Percentiles rank a stretch among this genome's conserved stretches.
These are phyloP conservation scores for Anthoscopus minutus DNA, from an alignment of 2,113 vertebrate genomes.

Conservation along the genomic window DNA sequence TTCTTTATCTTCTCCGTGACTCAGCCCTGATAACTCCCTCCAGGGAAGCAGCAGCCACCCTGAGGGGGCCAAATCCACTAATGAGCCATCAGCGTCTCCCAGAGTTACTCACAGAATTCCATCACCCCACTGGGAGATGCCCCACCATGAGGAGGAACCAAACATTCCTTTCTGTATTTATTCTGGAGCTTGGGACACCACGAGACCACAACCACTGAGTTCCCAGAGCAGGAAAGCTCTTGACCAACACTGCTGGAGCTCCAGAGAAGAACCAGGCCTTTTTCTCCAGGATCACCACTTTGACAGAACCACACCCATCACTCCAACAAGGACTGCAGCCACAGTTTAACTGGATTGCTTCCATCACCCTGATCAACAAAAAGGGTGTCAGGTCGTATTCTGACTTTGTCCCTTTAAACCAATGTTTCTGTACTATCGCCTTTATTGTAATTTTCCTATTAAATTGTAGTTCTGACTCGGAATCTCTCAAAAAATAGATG, in stretches of 20 bases:
- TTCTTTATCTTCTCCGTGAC: background rate
- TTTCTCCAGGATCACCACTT: background rate
- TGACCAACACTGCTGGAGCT: background rate
- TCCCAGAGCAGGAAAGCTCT: background rate
- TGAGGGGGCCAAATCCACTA: no score
- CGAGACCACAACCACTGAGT: background rate
- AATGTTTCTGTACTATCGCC: background rate
- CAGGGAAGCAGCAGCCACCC: background rate
- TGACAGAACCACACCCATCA: background rate
- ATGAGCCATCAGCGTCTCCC: no score
- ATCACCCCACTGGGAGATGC: background rate
- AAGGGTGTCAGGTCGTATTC: background rate
- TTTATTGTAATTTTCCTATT: background rate
- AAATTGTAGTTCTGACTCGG: background rate
- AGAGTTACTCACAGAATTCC: background rate
- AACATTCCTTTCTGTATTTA: background rate
- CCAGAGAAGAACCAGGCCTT: background rate
- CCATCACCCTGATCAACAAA: background rate
- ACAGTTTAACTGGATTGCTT: background rate
- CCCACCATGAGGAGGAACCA: rapidly evolving
- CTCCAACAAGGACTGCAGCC: background rate
- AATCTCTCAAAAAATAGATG: background rate
- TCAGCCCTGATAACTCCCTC: background rate
- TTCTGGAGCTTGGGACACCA: background rate
- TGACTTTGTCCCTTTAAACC: background rate